phyloP scores from a whole-genome alignment of 2,797 vertebrate species.

The Gambelia wislizenii region DNA sequence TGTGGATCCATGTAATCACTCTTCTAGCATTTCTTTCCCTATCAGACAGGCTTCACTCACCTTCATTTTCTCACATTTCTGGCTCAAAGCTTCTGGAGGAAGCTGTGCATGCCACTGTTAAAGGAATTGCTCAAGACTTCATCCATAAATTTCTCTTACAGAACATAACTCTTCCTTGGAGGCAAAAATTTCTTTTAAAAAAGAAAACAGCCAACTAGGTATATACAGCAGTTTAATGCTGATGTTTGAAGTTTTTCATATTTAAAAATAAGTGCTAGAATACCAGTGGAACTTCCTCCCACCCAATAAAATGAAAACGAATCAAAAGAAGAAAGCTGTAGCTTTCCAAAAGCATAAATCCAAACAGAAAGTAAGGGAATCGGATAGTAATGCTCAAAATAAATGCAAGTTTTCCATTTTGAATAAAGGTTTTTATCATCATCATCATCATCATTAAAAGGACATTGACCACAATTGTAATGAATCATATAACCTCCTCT shows the following conservation, averaged over 20 bases:
- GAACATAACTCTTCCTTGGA: constrained; percentile 62
- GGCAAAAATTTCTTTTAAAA: constrained; percentile 57
- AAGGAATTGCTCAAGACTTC: constrained; percentile 70
- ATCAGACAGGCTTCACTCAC: constrained; percentile 71
- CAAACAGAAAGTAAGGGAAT: constrained; percentile 32
- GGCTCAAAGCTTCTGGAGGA: constrained; percentile 62
- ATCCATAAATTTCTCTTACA: constrained; percentile 60
- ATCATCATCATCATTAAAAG: not conserved
- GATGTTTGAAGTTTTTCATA: constrained; percentile 56
- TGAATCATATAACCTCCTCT: not conserved
- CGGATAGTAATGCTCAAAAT: not conserved
- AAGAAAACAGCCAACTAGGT: constrained; percentile 31
- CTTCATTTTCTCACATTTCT: constrained; percentile 72
- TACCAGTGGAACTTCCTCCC: constrained; percentile 40
- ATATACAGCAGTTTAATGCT: constrained; percentile 52
- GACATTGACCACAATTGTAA: not conserved
- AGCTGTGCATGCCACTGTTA: constrained; percentile 51
- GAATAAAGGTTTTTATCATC: constrained; percentile 1
- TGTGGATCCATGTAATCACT: constrained; percentile 52
- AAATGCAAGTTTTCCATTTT: not conserved
- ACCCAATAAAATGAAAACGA: constrained; percentile 38
- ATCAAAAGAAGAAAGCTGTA: constrained; percentile 21
- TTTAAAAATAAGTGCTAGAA: constrained; percentile 51
- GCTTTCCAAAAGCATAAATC: constrained; percentile 37
- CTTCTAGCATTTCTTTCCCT: constrained; percentile 60